A percentile compares a stretch with the other conserved stretches of the same genome.
Conservation (phyloP, 2,113 vertebrate species). For the Pao palembangensis region DNA sequence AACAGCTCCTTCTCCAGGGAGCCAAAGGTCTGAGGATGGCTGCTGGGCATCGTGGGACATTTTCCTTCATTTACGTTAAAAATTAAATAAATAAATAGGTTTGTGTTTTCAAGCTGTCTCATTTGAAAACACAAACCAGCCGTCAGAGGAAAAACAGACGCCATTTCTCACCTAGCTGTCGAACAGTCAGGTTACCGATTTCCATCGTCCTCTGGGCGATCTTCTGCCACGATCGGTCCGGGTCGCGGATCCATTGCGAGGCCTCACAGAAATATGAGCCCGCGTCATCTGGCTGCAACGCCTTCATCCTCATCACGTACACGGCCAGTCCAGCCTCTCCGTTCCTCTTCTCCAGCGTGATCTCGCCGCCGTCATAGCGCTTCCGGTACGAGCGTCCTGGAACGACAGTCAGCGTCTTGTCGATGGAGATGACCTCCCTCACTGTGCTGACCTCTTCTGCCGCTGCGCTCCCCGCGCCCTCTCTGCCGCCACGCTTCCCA, state of each 20-base stretch:
- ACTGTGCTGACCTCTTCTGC: slow-evolving; percentile 64
- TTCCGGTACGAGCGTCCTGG: slow-evolving; percentile 66
- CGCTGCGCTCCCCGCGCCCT: slow-evolving; percentile 17
- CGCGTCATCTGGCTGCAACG: slow-evolving; percentile 70
- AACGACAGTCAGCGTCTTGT: slow-evolving; percentile 71
- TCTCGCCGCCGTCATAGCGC: slow-evolving; percentile 73
- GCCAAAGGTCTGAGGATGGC: slow-evolving; percentile 8
- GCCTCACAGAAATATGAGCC: slow-evolving; percentile 85
- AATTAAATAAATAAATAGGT: no score
- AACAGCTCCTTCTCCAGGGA: slow-evolving; percentile 21
- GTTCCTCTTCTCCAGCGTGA: slow-evolving; percentile 77
- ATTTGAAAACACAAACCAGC: neutral
- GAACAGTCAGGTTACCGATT: slow-evolving; percentile 80
- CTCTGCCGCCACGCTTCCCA: slow-evolving; percentile 57
- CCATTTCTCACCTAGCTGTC: slow-evolving; percentile 71
- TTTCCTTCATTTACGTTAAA: no score
- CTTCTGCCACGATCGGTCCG: slow-evolving; percentile 80
- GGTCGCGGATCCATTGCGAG: slow-evolving; percentile 84
- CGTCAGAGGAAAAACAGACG: no score
- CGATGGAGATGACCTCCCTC: slow-evolving; percentile 78
- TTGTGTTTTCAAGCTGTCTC: neutral
- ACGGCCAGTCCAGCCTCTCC: slow-evolving; percentile 64
- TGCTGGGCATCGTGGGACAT: no score
- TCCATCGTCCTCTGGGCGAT: slow-evolving; percentile 81
- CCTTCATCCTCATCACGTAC: slow-evolving; percentile 78